Conservation (phyloP, 1,140 invertebrate species). For the Sycophaga agraensis region DNA sequence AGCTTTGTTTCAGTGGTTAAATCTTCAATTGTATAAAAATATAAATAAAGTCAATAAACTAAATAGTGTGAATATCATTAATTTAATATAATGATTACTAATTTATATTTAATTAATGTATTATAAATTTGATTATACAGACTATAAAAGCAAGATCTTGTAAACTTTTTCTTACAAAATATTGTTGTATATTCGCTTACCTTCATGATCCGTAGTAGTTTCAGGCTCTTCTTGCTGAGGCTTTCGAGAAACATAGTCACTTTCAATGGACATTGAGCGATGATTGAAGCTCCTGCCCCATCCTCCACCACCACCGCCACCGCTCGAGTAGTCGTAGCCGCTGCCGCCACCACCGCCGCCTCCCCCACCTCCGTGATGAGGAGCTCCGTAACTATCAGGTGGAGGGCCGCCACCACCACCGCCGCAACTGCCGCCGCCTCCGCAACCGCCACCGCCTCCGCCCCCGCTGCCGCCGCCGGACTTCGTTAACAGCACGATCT, state of each 20-base stretch:
- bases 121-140: no score
- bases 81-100: no score
- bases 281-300: constrained; percentile 52
- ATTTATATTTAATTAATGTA: no score
- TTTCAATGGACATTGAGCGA: no score
- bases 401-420: constrained; percentile 23
- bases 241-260: constrained; percentile 20
- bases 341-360: constrained; percentile 38
- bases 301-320: constrained; percentile 39
- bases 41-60: neutral
- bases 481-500: constrained; percentile 50
- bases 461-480: constrained; percentile 34
- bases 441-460: constrained; percentile 28
- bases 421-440: constrained; percentile 27
- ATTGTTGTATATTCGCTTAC: no score
- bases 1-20: neutral
- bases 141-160: no score
- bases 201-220: no score
- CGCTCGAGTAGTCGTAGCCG: constrained; percentile 28
- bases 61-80: no score
- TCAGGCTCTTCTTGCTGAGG: neutral
- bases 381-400: constrained; percentile 42
- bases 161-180: no score
- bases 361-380: constrained; percentile 31
- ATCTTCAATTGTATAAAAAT: neutral